phyloP scores from a whole-genome alignment of 2,888 invertebrate species.

The Clepsis dumicolana region DNA sequence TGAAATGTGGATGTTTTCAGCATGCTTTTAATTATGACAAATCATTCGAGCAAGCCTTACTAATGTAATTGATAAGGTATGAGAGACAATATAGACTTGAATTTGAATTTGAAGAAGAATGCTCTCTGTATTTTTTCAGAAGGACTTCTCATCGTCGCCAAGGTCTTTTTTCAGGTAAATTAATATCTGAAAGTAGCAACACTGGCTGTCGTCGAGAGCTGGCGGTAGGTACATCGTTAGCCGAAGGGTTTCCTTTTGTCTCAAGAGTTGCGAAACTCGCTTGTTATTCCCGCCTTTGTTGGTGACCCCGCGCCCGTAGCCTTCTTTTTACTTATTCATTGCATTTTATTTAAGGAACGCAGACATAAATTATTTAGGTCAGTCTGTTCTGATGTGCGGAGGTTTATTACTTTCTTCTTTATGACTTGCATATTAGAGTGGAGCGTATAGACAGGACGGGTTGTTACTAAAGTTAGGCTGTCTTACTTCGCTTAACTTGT shows the following conservation, averaged over 20 bases:
- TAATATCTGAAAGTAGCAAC: constrained; percentile 56
- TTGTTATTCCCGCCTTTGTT: constrained; percentile 71
- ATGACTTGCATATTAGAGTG: constrained; percentile 36
- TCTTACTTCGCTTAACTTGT: not conserved
- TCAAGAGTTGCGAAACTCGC: constrained; percentile 66
- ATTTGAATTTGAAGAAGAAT: not conserved
- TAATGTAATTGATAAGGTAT: too few species aligned
- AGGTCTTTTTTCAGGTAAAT: constrained; percentile 30
- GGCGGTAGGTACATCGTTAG: constrained; percentile 73
- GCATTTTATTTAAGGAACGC: constrained; percentile 57
- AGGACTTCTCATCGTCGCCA: not conserved
- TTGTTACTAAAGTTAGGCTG: constrained; percentile 1
- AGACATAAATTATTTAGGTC: constrained; percentile 54
- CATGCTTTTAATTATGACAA: too few species aligned
- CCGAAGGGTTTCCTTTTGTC: constrained; percentile 74
- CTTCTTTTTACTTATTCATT: constrained; percentile 73
- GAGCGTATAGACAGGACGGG: constrained; percentile 11
- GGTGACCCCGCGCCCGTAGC: constrained; percentile 65
- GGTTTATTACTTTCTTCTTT: constrained; percentile 43
- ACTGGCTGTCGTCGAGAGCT: constrained; percentile 60
- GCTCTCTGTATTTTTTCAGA: not conserved
- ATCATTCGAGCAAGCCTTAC: too few species aligned
- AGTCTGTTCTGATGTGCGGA: constrained; percentile 46
- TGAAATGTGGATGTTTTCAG: too few species aligned
- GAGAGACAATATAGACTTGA: not conserved